Evolutionary conservation across 2,888 invertebrate genomes (phyloP), one percentile per base, ranked within the genome.

Genomic region (Melieria crassipennis): DNA sequence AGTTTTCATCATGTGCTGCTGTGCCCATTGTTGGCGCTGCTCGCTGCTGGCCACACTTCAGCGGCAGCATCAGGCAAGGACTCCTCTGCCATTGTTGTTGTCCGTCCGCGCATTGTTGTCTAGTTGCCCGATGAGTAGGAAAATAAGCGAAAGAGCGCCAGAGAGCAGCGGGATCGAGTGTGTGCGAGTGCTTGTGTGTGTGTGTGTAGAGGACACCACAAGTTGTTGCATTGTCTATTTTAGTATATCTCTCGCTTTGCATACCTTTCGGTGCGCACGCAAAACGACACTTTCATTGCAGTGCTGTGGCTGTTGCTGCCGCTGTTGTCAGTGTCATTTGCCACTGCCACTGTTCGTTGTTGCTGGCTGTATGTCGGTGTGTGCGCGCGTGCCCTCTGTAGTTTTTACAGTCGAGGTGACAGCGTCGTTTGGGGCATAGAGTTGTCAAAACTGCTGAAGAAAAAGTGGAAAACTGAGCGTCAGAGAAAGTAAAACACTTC

Each of bases 141-240:
- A 30, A 30, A 30, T 30, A 30, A 30, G 30, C 30, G 30, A 30
- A 30, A 30, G 30, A 30, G 30, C 30, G 30, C 30, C 30, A 30
- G 30, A 2, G 30, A 30, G 30, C 30, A 16, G 16, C 16, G 16
- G 16, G 16, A 16, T 16, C 16, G 16, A 16, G 16, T 60, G 16
- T 61, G 61, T 43, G 43, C 60, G 4, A 4, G 42, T 43, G 0
- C 43, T 4, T 60, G 45, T 60, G 45, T 61, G 61, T 61, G 61
- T 61, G 45, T 43, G 45, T 60, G 7, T 60, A 43, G 13, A 42
- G 42, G 42, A 61, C 43, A 13, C 45, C 61, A n/a, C 61, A 45
- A 42, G n/a, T 45, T 45, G 42, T 61, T 61, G 42, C 5, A 42
- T 61, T 42, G 42, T 61, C 13, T 61, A 61, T 61, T 61, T 45